Evolutionary conservation across 2,888 invertebrate species (phyloP).

Genomic region (Pollenia labialis): DNA sequence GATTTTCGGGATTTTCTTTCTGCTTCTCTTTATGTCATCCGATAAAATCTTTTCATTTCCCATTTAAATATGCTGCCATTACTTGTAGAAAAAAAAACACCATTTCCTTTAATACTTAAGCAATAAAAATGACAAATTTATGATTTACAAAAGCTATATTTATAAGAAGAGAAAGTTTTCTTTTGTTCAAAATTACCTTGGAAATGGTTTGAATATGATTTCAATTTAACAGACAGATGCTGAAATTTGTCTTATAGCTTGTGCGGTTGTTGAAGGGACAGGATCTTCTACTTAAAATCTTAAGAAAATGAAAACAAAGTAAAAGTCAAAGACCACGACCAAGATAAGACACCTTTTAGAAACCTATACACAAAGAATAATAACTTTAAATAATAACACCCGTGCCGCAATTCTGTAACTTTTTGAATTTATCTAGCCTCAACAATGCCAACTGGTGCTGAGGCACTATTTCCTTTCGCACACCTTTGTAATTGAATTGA

Average conservation of each 20-base stretch:
- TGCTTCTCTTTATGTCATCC: constrained; percentile 71
- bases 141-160: no score
- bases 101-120: not conserved
- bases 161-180: no score
- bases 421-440: no score
- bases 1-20: constrained; percentile 75
- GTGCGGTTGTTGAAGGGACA: constrained; percentile 17
- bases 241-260: constrained; percentile 11
- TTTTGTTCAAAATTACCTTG: not conserved
- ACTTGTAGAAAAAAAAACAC: not conserved
- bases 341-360: no score
- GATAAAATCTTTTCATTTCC: constrained; percentile 81
- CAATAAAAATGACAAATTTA: not conserved
- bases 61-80: constrained; percentile 57
- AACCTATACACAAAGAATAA: no score
- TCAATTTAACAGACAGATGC: constrained; percentile 16
- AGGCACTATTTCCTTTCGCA: no score
- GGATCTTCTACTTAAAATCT: constrained; percentile 8
- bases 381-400: no score
- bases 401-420: no score
- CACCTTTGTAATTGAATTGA: no score
- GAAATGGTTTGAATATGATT: constrained; percentile 1
- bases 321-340: no score
- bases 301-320: not conserved
- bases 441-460: no score